These are phyloP conservation scores for Leptobrachium ailaonicum DNA, from an alignment of 2,113 vertebrate species.

Conservation along the genomic window DNA sequence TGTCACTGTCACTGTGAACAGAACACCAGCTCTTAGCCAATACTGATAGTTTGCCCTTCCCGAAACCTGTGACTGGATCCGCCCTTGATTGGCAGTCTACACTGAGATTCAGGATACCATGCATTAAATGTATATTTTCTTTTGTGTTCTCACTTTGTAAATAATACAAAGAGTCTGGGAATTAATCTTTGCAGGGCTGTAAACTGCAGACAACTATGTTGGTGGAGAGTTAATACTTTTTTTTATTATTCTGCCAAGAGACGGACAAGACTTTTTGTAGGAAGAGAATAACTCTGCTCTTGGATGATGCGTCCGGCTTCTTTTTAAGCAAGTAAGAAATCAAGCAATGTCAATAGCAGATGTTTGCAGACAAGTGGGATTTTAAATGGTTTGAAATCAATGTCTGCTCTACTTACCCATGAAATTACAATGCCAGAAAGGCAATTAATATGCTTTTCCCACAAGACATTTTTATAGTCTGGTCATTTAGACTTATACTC, in stretches of 20 bases:
- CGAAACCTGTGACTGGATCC: too few relatives aligned
- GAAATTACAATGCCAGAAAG: constrained; percentile 37
- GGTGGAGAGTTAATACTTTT: background rate
- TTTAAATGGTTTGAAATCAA: constrained; percentile 29
- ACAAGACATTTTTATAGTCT: background rate
- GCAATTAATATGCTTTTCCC: constrained; percentile 27
- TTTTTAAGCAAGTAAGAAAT: constrained; percentile 10
- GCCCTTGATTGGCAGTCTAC: too few relatives aligned
- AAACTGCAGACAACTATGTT: background rate
- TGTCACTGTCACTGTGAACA: too few relatives aligned
- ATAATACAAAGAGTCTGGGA: too few relatives aligned
- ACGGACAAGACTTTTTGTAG: constrained; percentile 16
- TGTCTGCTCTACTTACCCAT: constrained; percentile 34
- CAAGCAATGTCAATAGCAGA: constrained; percentile 20
- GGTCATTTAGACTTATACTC: constrained; percentile 2
- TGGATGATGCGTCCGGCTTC: constrained; percentile 15
- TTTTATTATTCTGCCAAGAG: background rate
- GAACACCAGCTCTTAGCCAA: too few relatives aligned
- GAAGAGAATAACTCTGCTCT: constrained; percentile 1
- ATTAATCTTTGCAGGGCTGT: too few relatives aligned
- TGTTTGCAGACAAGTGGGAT: constrained; percentile 25
- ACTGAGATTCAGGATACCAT: too few relatives aligned
- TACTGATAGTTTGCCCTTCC: too few relatives aligned
- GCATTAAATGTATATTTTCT: too few relatives aligned
- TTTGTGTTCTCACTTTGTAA: too few relatives aligned